Evolutionary conservation across 1,140 invertebrate genomes (phyloP).

Genomic region (Neomicropteryx cornuta): DNA sequence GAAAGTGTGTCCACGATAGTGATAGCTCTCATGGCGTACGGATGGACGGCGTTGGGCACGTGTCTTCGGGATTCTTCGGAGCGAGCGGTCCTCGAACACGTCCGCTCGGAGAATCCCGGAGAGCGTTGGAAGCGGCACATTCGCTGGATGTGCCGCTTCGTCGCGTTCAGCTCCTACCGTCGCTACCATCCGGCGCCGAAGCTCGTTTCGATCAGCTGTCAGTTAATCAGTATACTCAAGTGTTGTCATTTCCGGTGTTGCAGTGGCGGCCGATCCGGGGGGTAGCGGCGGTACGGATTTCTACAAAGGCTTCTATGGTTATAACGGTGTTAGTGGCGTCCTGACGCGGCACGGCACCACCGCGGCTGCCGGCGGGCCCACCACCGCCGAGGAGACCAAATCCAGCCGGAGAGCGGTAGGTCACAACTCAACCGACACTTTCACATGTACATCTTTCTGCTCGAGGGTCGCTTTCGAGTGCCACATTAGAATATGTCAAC

Average conservation of each 20-base stretch:
- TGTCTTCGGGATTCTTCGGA: too few species aligned
- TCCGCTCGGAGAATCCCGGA: constrained; percentile 10
- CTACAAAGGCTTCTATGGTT: constrained; percentile 66
- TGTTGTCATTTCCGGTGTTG: constrained; percentile 47
- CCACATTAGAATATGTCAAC: too few species aligned
- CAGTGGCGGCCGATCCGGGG: constrained; percentile 66
- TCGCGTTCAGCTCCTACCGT: constrained; percentile 6
- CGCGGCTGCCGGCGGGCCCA: constrained; percentile 36
- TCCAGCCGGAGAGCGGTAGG: constrained; percentile 56
- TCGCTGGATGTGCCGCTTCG: constrained; percentile 4
- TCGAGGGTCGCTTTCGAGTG: too few species aligned
- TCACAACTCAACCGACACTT: constrained; percentile 33
- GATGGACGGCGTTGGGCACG: too few species aligned
- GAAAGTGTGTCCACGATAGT: constrained; percentile 5
- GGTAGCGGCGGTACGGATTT: constrained; percentile 60
- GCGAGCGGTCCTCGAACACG: constrained; percentile 12
- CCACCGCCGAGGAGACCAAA: constrained; percentile 49
- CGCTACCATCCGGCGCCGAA: background rate
- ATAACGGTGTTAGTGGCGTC: constrained; percentile 34
- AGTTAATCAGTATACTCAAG: background rate
- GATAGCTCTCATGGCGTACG: too few species aligned
- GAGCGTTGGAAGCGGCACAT: background rate
- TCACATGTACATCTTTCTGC: too few species aligned
- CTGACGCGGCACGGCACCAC: constrained; percentile 19
- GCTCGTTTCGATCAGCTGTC: background rate